Conservation (phyloP, 2,113 vertebrate genomes). For the Tauraco erythrolophus region DNA sequence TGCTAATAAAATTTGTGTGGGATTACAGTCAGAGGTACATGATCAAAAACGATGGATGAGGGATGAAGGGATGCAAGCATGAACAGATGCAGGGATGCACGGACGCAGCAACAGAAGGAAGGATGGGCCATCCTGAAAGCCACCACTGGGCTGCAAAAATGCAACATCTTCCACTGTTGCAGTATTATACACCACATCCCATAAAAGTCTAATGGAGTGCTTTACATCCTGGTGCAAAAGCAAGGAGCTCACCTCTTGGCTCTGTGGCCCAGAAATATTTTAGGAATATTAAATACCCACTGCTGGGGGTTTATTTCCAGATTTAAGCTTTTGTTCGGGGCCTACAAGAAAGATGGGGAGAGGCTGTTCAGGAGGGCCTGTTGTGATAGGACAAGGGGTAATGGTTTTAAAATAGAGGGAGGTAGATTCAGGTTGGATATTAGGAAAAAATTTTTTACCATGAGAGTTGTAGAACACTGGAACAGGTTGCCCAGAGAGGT, state of each 20-base stretch:
- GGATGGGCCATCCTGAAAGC: neutral
- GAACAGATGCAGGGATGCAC: neutral
- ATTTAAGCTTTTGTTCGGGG: conserved; percentile 62
- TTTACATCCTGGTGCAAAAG: conserved; percentile 58
- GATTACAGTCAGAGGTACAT: neutral
- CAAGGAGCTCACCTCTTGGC: conserved; percentile 63
- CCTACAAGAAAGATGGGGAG: too few relatives aligned
- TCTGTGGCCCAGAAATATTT: conserved; percentile 54
- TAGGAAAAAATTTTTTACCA: too few relatives aligned
- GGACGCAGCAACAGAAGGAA: neutral
- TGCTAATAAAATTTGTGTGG: neutral
- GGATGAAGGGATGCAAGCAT: neutral
- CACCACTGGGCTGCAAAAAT: conserved; percentile 21
- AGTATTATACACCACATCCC: conserved; percentile 52
- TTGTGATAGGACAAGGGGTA: too few relatives aligned
- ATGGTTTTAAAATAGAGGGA: too few relatives aligned
- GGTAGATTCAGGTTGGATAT: too few relatives aligned
- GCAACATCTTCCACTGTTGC: neutral
- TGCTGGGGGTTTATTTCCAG: neutral
- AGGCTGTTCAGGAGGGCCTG: too few relatives aligned
- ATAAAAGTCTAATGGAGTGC: conserved; percentile 33
- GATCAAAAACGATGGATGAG: neutral
- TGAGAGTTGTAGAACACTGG: too few relatives aligned
- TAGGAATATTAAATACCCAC: conserved; percentile 43
- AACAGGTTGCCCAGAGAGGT: too few relatives aligned